Evolutionary conservation across 1,140 invertebrate genomes (phyloP).

Genomic region (Andrena cerasifolii): DNA sequence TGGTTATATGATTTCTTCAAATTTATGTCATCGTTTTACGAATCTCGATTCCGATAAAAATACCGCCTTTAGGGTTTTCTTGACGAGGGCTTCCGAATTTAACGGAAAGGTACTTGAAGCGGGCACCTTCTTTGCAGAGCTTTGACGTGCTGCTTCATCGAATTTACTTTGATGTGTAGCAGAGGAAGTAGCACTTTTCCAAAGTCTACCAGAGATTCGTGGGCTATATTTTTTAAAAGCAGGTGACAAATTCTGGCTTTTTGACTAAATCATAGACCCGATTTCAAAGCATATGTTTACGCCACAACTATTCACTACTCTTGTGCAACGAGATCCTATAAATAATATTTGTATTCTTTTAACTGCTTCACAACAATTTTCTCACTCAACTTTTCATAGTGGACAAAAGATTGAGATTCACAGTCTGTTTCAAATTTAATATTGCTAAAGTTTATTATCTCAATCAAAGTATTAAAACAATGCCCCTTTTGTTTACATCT

Average conservation of each 20-base stretch:
- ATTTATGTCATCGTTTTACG: conserved; percentile 3
- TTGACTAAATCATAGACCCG: too few relatives aligned
- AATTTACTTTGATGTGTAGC: conserved; percentile 75
- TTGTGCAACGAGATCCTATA: too few relatives aligned
- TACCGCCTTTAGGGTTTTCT: conserved; percentile 64
- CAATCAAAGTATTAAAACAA: too few relatives aligned
- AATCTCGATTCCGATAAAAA: conserved; percentile 69
- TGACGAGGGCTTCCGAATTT: conserved; percentile 58
- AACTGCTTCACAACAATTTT: too few relatives aligned
- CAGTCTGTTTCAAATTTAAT: too few relatives aligned
- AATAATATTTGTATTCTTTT: too few relatives aligned
- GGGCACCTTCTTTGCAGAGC: conserved; percentile 65
- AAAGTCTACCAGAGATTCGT: background rate
- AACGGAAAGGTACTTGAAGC: conserved; percentile 68
- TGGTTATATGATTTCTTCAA: background rate
- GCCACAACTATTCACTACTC: too few relatives aligned
- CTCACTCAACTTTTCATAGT: too few relatives aligned
- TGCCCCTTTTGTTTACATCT: too few relatives aligned
- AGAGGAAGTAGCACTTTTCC: conserved; percentile 55
- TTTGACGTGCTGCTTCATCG: conserved; percentile 79
- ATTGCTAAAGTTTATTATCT: too few relatives aligned
- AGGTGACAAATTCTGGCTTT: background rate
- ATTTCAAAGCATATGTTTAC: too few relatives aligned
- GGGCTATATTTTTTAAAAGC: background rate
- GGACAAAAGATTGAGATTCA: too few relatives aligned